Percentiles rank a stretch among this genome's conserved stretches.
These are phyloP conservation scores for Channa argus DNA, from an alignment of 2,113 vertebrate species.

Conservation along the genomic window DNA sequence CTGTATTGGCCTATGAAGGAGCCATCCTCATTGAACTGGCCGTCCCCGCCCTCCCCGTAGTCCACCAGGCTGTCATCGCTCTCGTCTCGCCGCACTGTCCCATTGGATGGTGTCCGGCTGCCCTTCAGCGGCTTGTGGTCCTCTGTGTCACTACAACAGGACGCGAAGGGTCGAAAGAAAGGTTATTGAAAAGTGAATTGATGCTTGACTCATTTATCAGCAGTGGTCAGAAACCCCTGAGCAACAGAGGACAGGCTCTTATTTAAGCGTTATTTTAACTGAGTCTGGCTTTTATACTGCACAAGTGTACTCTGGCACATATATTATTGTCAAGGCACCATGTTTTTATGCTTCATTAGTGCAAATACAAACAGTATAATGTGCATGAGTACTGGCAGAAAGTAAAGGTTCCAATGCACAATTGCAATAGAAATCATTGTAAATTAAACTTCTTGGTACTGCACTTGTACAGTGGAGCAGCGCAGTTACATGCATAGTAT, in stretches of 20 bases:
- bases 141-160: conserved; percentile 89
- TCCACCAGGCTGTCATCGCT: conserved; percentile 98
- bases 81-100: conserved; percentile 96
- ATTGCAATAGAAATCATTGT: not conserved
- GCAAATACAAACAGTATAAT: too few species aligned
- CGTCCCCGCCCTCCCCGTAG: conserved; percentile 97
- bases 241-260: conserved; percentile 21
- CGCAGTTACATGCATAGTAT: conserved; percentile 28
- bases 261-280: conserved; percentile 10
- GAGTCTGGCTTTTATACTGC: conserved; percentile 64
- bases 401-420: not conserved
- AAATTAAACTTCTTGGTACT: not conserved
- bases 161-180: conserved; percentile 2
- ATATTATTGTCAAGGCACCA: not conserved
- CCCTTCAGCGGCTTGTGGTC: conserved; percentile 98
- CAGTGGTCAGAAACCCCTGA: conserved; percentile 53
- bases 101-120: conserved; percentile 96
- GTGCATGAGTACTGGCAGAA: too few species aligned
- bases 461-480: conserved; percentile 60
- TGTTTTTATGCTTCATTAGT: not conserved
- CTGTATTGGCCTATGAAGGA: conserved; percentile 99
- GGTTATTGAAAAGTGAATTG: not conserved
- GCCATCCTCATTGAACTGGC: conserved; percentile 98
- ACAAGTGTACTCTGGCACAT: conserved; percentile 25
- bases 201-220: not conserved